Evolutionary conservation across 2,797 vertebrate species (phyloP).

Genomic region (Mustela erminea): DNA sequence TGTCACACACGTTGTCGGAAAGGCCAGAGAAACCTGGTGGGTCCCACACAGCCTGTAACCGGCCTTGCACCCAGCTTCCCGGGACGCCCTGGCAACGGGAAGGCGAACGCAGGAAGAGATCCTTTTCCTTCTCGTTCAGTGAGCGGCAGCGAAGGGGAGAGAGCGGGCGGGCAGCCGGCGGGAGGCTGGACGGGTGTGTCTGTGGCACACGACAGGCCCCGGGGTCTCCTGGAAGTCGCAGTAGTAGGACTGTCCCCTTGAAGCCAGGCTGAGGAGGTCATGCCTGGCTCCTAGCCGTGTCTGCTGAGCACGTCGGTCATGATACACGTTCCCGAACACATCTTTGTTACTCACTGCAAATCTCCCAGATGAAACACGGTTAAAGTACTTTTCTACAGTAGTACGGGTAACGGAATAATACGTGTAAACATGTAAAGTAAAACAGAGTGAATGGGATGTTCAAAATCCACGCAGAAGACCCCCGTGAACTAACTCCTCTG

Average conservation of each 20-base stretch:
- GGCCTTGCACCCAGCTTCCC: accelerated
- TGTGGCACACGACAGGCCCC: not conserved
- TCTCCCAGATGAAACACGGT: not conserved
- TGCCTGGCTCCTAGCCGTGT: not conserved
- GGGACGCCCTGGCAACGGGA: accelerated
- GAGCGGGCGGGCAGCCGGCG: accelerated
- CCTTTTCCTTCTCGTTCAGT: not conserved
- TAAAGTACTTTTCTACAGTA: not conserved
- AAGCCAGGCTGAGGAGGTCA: not conserved
- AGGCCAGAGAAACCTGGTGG: not conserved
- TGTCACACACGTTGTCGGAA: not conserved
- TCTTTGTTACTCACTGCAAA: not conserved
- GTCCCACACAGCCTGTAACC: accelerated
- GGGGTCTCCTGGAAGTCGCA: not conserved
- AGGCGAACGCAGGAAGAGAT: not conserved
- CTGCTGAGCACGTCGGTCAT: not conserved
- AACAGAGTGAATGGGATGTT: not conserved
- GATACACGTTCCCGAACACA: not conserved
- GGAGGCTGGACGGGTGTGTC: not conserved
- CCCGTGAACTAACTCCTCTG: not conserved
- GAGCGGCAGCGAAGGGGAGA: not conserved
- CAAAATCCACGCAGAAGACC: not conserved
- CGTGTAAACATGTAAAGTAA: not conserved
- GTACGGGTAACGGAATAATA: not conserved
- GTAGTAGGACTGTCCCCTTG: not conserved